Conservation (phyloP, 1,140 invertebrate genomes). For the Hormaphis cornu region DNA sequence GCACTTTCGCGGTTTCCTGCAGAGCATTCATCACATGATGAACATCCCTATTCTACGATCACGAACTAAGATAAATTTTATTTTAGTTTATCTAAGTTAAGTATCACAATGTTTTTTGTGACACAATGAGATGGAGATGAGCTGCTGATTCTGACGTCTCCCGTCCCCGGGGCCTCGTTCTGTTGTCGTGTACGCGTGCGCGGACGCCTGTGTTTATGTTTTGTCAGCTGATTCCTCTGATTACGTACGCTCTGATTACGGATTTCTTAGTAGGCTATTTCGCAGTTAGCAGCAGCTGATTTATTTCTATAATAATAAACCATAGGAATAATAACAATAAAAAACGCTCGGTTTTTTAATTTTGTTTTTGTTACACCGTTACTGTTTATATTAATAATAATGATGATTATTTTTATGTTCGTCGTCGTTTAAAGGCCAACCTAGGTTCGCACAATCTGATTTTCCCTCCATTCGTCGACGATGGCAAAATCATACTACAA, state of each 20-base stretch:
- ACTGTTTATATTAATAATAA: too few relatives aligned
- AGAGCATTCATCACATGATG: too few relatives aligned
- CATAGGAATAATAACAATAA: background rate
- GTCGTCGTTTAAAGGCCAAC: background rate
- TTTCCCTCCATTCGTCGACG: background rate
- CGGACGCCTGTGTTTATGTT: background rate
- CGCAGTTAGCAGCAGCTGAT: slow-evolving; percentile 31
- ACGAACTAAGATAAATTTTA: too few relatives aligned
- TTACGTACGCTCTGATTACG: background rate
- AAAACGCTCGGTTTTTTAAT: background rate
- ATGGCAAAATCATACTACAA: background rate
- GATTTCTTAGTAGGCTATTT: slow-evolving; percentile 16
- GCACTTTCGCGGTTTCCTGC: too few relatives aligned
- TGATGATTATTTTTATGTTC: background rate
- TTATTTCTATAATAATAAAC: background rate
- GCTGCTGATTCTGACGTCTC: too few relatives aligned
- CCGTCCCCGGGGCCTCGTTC: too few relatives aligned
- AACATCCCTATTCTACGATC: too few relatives aligned
- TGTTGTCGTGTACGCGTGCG: too few relatives aligned
- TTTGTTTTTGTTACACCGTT: background rate
- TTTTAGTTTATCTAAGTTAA: too few relatives aligned
- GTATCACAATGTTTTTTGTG: too few relatives aligned
- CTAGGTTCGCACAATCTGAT: background rate
- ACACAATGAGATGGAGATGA: too few relatives aligned
- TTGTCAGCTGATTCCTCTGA: slow-evolving; percentile 10